A percentile compares a stretch with the other conserved stretches of the same genome.
Evolutionary conservation across 1,140 invertebrate species (phyloP).

Genomic region (Panagrolaimus sp.): DNA sequence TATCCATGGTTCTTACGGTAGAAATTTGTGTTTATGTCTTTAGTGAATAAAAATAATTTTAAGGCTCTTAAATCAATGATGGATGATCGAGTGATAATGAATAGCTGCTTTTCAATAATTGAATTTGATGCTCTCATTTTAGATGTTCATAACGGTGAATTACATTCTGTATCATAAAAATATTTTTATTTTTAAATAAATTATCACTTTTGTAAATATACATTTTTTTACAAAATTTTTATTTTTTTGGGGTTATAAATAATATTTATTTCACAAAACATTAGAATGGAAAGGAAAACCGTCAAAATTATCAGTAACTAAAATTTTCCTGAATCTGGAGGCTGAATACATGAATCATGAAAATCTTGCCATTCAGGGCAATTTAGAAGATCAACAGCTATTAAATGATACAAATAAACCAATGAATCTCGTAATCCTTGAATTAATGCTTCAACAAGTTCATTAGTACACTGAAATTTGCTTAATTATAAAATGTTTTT

Average conservation of each 20-base stretch:
- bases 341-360: not conserved
- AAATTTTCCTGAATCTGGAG: not conserved
- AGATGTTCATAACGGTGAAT: constrained; percentile 6
- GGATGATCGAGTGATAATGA: constrained; percentile 8
- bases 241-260: constrained; percentile 8
- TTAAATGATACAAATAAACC: not conserved
- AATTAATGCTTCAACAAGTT: constrained; percentile 7
- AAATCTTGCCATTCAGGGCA: constrained; percentile 4
- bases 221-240: not conserved
- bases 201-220: not conserved
- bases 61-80: constrained; percentile 14
- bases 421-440: constrained; percentile 1
- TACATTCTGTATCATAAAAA: not conserved
- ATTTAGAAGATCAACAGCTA: constrained; percentile 8
- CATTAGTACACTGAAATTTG: not conserved
- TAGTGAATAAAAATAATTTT: not conserved
- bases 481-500: no score
- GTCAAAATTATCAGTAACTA: not conserved
- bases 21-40: no score
- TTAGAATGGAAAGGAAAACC: not conserved
- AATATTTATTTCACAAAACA: not conserved
- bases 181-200: no score
- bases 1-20: constrained; percentile 1
- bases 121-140: constrained; percentile 1
- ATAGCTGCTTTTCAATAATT: constrained; percentile 5